Evolutionary conservation across 2,888 invertebrate genomes (phyloP), one percentile per base, ranked within the genome.

Genomic region (Caenorhabditis becei): DNA sequence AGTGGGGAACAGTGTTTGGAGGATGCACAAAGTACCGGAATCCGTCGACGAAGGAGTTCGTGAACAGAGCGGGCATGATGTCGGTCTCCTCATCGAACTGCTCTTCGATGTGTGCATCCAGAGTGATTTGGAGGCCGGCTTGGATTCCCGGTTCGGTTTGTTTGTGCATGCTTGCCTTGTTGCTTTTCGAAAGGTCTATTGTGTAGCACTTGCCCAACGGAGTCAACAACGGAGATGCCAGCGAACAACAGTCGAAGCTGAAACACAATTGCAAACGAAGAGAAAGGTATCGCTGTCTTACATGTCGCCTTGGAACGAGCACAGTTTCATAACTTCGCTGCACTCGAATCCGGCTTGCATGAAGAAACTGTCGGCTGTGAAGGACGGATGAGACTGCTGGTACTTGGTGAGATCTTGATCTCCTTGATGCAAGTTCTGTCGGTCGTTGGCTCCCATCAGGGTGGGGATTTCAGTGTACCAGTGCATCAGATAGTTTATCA

Each of bases 1-100:
- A 61, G 69, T 86, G 84, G 4, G 88, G 87, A 51, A 87, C 70
- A 0, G 84, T 80, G 26, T 83, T 67, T 10, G 74, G 75, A 26
- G 85, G 83, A 77, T 90, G 88, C 3, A 89, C 86, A 69, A 81
- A 90, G 70, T 86, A 90, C 20, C 88, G 87, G 70, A 87, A 89
- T 11, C 89, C 89, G 59, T 84, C 86, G 59, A 89, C 88, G 77
- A 88, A 87, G 2, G 83, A 78, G 61, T 88, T 87, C n/a, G 86
- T 71, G 67, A 88, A 88, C 23, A 84, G 67, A 8, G 83, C 83
- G 11, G 59, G 65, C 63, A 77, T 82, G 14, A 58, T 23, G 26
- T 58, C 54, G 16, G 51, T 41, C 2, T 24, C 44, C 11, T 78
- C 82, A 49, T 85, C 81, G 32, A 83, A 84, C 37, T 89, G 86